These are phyloP conservation scores for Clunio marinus DNA, from an alignment of 2,888 invertebrate species.

Conservation along the genomic window DNA sequence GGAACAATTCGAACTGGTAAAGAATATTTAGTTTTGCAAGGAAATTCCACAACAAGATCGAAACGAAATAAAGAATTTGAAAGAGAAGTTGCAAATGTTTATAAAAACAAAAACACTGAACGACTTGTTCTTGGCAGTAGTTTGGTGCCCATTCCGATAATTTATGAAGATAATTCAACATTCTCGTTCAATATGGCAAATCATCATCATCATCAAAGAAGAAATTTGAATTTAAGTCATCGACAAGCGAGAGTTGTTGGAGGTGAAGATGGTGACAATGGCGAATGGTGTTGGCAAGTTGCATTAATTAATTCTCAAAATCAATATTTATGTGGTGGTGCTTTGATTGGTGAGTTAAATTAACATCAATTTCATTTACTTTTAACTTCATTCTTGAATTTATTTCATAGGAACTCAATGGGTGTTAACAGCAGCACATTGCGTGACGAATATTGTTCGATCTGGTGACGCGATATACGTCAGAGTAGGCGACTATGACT, in stretches of 20 bases:
- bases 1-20: conserved; percentile 61
- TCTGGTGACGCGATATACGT: conserved; percentile 92
- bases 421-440: conserved; percentile 91
- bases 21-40: conserved; percentile 37
- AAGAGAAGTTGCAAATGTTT: conserved; percentile 13
- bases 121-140: conserved; percentile 49
- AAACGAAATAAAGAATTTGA: conserved; percentile 1
- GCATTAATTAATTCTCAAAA: conserved; percentile 89
- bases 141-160: conserved; percentile 50
- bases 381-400: neutral
- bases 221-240: neutral
- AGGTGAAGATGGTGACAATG: conserved; percentile 84
- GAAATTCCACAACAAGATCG: conserved; percentile 2
- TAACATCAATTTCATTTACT: neutral
- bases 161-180: conserved; percentile 19
- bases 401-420: conserved; percentile 68
- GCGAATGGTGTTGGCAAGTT: conserved; percentile 95
- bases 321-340: conserved; percentile 90
- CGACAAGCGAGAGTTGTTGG: conserved; percentile 67
- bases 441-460: conserved; percentile 90
- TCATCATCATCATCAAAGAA: neutral
- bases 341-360: conserved; percentile 62
- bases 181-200: neutral
- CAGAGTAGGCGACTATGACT: conserved; percentile 86
- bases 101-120: conserved; percentile 47